A percentile compares a stretch with the other conserved stretches of the same genome.
phyloP scores from a whole-genome alignment of 1,140 invertebrate species.

The Bilobella aurantiaca region DNA sequence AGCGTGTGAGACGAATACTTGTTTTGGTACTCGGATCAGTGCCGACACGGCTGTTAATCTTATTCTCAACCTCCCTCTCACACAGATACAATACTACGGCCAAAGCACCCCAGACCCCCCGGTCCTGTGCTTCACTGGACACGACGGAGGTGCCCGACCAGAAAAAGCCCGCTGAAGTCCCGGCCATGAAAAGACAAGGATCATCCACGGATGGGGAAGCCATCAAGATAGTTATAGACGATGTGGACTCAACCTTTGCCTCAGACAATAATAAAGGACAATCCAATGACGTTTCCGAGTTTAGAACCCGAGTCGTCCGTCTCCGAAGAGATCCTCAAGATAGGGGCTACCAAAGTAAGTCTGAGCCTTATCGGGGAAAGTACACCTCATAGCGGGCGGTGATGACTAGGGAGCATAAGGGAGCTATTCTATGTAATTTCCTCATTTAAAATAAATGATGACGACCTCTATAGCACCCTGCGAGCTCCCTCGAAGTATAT shows the following conservation, averaged over 20 bases:
- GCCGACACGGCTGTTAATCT: too few species aligned
- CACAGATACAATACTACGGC: constrained; percentile 25
- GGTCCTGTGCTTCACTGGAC: constrained; percentile 32
- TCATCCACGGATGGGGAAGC: constrained; percentile 76
- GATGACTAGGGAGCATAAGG: not conserved
- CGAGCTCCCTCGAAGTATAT: too few species aligned
- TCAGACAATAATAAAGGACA: constrained; percentile 49
- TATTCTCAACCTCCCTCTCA: constrained; percentile 12
- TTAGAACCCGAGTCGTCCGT: constrained; percentile 45
- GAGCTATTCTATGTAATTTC: too few species aligned
- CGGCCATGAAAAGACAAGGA: constrained; percentile 49
- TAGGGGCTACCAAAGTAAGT: constrained; percentile 73
- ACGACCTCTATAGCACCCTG: too few species aligned
- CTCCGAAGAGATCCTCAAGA: constrained; percentile 67
- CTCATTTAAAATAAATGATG: too few species aligned
- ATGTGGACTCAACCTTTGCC: constrained; percentile 59
- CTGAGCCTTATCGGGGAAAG: too few species aligned
- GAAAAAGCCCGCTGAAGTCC: not conserved
- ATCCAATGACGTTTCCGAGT: constrained; percentile 41
- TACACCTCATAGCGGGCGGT: too few species aligned
- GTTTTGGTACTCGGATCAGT: too few species aligned
- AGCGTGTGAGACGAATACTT: too few species aligned
- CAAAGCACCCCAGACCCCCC: constrained; percentile 14
- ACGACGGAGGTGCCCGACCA: constrained; percentile 7
- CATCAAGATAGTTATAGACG: constrained; percentile 84